Base-by-base conservation (phyloP, 1,140 invertebrate species). In the Drosophila prosaltans region DNA sequence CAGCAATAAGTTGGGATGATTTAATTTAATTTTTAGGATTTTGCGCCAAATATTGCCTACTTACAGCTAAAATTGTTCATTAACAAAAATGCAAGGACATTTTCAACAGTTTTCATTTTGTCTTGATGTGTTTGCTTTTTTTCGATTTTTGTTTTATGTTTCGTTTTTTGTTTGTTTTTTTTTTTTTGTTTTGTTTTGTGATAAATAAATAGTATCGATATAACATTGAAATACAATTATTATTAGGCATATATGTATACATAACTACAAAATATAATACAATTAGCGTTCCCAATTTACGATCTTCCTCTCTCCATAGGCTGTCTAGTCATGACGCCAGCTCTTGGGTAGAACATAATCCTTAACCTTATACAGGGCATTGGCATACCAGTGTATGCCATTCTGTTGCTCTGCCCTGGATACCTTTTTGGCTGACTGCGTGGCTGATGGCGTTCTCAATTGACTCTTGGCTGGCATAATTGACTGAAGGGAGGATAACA, bases 301-400 rank as follows among this genome's bases (percentile, higher is more conserved):
- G 63, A 55, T 43, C 30, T 16, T 43, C 2, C 43, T 32, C n/a
- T 24, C 43, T 40, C 11, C 3, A 6, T 26, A 8, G 45, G 8
- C 45, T 51, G 45, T 41, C 59, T 82, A 92, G 24, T 92, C 83
- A 45, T 92, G 91, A 43, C 89, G 77, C 91, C 92, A 92, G 66
- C 83, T 78, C 0, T 92, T 79, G n/a, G 97, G 96, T 36, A 97
- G 86, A 3, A 97, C 92, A 75, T 94, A 95, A 41, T 95, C 93
- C 5, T 96, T 95, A 10, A 97, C 74, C 28, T 93, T 92, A 89
- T 97, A 98, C 7, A 98, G 93, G 9, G 96, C 92, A 59, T 94
- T 95, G 8, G 97, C 96, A 92, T 98, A 98, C 96, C 97, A 97
- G 85, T 98, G 97, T 2, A 98, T 94, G 16, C 97, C 97, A 36